Conservation (phyloP, 2,113 vertebrate species). For the Notothenia rossii region DNA sequence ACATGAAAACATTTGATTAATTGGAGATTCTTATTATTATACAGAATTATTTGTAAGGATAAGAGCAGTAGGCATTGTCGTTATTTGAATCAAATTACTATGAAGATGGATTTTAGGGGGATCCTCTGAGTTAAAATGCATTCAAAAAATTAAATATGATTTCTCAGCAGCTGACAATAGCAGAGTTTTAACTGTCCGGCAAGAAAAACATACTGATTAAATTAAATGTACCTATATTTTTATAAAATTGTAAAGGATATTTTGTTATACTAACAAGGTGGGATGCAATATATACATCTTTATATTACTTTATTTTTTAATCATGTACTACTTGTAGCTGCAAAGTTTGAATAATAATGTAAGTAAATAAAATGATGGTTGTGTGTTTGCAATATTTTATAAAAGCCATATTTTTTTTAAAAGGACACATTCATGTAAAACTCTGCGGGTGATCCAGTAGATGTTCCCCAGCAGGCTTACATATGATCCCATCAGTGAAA, state of each 20-base stretch:
- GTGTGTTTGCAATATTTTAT: background rate
- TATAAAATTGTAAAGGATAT: background rate
- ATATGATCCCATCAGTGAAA: conserved; percentile 40
- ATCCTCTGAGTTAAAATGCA: background rate
- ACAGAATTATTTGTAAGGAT: background rate
- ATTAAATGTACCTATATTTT: background rate
- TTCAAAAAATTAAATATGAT: background rate
- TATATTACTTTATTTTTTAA: background rate
- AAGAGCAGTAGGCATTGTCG: background rate
- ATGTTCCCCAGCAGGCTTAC: conserved; percentile 31
- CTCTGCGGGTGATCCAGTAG: conserved; percentile 9
- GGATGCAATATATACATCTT: background rate
- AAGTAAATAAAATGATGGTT: background rate
- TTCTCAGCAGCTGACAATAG: background rate
- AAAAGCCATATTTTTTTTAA: background rate
- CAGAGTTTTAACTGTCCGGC: conserved; percentile 6
- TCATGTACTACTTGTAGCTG: background rate
- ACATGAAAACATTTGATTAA: background rate
- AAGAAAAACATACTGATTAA: conserved; percentile 13
- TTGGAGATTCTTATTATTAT: background rate
- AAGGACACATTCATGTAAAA: background rate
- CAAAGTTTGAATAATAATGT: background rate
- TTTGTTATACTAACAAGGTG: background rate
- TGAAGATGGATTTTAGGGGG: background rate
- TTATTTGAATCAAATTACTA: background rate